Percentiles rank a stretch among this genome's conserved stretches.
Conservation (phyloP, 2,797 vertebrate species). For the Heteromormyrus szaboi region DNA sequence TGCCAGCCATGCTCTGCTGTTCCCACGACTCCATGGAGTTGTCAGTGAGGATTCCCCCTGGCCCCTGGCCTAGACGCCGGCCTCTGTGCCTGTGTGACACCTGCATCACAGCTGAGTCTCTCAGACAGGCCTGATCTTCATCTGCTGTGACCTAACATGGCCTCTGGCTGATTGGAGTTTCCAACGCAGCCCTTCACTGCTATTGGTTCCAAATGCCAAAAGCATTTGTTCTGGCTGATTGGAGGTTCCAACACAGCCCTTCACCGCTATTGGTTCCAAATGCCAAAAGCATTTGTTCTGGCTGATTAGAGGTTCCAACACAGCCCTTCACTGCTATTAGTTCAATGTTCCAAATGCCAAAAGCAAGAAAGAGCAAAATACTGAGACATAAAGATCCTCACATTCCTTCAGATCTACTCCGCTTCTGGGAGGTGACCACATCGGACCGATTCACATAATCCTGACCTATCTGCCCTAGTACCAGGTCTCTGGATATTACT, state of each 20-base stretch:
- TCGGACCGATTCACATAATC: not conserved
- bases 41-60: not conserved
- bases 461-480: not conserved
- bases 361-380: not conserved
- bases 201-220: not conserved
- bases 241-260: not conserved
- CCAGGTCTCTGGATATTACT: not conserved
- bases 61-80: not conserved
- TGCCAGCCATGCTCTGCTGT: conserved; percentile 12
- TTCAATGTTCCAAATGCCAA: not conserved
- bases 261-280: not conserved
- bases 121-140: not conserved
- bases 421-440: not conserved
- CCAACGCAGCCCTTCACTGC: not conserved
- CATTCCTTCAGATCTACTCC: not conserved
- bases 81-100: not conserved
- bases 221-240: not conserved
- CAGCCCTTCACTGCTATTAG: too few relatives aligned
- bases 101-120: not conserved
- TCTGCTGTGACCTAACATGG: not conserved
- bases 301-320: not conserved
- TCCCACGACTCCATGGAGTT: not conserved
- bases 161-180: not conserved
- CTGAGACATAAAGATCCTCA: not conserved
- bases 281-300: not conserved